Conservation (phyloP, 2,797 vertebrate species). For the Benthosema pterotum region DNA sequence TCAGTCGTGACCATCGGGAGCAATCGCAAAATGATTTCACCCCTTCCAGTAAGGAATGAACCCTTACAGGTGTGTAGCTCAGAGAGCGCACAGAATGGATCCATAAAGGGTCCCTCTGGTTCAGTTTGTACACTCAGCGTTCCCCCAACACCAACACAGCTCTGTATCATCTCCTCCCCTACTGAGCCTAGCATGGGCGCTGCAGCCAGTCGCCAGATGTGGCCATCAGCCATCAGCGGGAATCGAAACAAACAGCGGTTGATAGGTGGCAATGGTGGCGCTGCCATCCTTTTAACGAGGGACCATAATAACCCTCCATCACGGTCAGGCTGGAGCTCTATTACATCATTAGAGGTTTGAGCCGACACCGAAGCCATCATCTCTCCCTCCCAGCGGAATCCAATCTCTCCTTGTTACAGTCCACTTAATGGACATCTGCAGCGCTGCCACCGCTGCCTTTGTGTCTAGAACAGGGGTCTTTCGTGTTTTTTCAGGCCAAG, state of each 20-base stretch:
- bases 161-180: too few relatives aligned
- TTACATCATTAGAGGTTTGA: slow-evolving; percentile 47
- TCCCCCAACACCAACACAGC: neutral
- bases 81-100: too few relatives aligned
- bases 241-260: slow-evolving; percentile 31
- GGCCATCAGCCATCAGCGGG: slow-evolving; percentile 13
- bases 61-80: too few relatives aligned
- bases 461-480: too few relatives aligned
- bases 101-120: too few relatives aligned
- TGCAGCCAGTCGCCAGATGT: neutral
- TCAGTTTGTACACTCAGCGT: neutral
- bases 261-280: slow-evolving; percentile 30
- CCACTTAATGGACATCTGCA: slow-evolving; percentile 58
- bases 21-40: too few relatives aligned
- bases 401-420: slow-evolving; percentile 46
- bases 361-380: slow-evolving; percentile 42
- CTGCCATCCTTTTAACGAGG: slow-evolving; percentile 31
- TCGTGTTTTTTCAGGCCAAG: too few relatives aligned
- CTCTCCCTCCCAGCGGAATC: slow-evolving; percentile 32
- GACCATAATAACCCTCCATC: slow-evolving; percentile 47
- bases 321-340: slow-evolving; percentile 31
- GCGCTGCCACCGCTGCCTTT: neutral
- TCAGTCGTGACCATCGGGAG: too few relatives aligned
- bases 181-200: too few relatives aligned
- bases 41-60: too few relatives aligned